phyloP scores from a whole-genome alignment of 2,888 invertebrate genomes.

The Drosophila sordidapex region DNA sequence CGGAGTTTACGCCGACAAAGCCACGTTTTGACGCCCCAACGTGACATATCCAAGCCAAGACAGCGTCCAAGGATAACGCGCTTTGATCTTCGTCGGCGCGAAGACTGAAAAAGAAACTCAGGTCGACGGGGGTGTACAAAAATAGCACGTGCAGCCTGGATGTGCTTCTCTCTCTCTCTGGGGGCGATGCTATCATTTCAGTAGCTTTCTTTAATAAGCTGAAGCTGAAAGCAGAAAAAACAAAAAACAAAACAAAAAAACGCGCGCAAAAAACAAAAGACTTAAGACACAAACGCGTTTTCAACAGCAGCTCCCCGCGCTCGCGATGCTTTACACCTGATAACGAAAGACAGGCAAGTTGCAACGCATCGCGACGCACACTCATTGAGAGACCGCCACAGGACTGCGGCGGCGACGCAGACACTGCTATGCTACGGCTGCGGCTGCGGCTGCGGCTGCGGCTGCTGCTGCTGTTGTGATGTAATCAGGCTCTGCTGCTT shows the following conservation, averaged over 20 bases:
- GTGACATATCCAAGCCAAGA: slow-evolving; percentile 41
- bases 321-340: slow-evolving; percentile 78
- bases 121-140: slow-evolving; percentile 57
- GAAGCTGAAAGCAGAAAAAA: slow-evolving; percentile 12
- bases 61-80: slow-evolving; percentile 51
- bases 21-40: slow-evolving; percentile 52
- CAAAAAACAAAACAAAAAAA: neutral
- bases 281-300: slow-evolving; percentile 77
- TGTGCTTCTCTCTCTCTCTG: slow-evolving; percentile 16
- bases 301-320: slow-evolving; percentile 38
- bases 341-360: slow-evolving; percentile 41
- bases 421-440: slow-evolving; percentile 22
- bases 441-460: neutral
- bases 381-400: slow-evolving; percentile 67
- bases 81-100: slow-evolving; percentile 61
- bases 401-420: slow-evolving; percentile 36
- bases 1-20: slow-evolving; percentile 48
- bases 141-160: slow-evolving; percentile 66
- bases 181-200: slow-evolving; percentile 54
- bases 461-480: slow-evolving; percentile 55
- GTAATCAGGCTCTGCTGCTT: slow-evolving; percentile 62
- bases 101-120: slow-evolving; percentile 32
- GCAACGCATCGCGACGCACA: slow-evolving; percentile 39
- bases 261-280: slow-evolving; percentile 59
- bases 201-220: slow-evolving; percentile 64